Evolutionary conservation across 2,888 invertebrate species (phyloP).

Genomic region (Chouioia cunea): DNA sequence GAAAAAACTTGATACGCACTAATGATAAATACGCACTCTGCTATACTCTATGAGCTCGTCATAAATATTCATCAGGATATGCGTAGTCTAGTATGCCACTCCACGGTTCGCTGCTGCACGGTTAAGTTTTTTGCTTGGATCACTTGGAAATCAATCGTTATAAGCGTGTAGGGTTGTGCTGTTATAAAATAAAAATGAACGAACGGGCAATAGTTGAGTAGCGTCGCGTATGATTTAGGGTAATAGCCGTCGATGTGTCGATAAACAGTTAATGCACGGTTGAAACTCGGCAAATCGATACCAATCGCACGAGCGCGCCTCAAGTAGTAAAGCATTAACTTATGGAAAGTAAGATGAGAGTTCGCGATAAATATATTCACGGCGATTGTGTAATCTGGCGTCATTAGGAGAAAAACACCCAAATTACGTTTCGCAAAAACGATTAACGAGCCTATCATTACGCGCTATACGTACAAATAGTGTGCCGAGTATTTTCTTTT

Average conservation of each 20-base stretch:
- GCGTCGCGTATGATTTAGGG: slow-evolving; percentile 32
- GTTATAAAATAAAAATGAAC: too few relatives aligned
- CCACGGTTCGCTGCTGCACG: neutral
- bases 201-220: slow-evolving; percentile 3
- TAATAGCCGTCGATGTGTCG: slow-evolving; percentile 27
- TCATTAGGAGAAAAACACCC: slow-evolving; percentile 25
- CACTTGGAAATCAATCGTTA: slow-evolving; percentile 26
- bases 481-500: neutral
- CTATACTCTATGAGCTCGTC: too few relatives aligned
- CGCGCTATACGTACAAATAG: neutral
- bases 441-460: slow-evolving; percentile 19
- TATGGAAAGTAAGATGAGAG: slow-evolving; percentile 29
- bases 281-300: slow-evolving; percentile 23
- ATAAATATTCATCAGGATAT: too few relatives aligned
- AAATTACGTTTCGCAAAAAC: slow-evolving; percentile 16
- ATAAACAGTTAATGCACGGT: slow-evolving; percentile 39
- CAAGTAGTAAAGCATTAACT: slow-evolving; percentile 34
- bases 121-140: neutral
- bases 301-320: slow-evolving; percentile 11
- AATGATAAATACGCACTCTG: too few relatives aligned
- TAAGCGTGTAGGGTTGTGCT: too few relatives aligned
- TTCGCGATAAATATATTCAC: slow-evolving; percentile 24
- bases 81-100: too few relatives aligned
- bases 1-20: too few relatives aligned
- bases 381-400: slow-evolving; percentile 5